A percentile compares a stretch with the other conserved stretches of the same genome.
phyloP scores from a whole-genome alignment of 2,888 invertebrate species.

The Marronus borbonicus region DNA sequence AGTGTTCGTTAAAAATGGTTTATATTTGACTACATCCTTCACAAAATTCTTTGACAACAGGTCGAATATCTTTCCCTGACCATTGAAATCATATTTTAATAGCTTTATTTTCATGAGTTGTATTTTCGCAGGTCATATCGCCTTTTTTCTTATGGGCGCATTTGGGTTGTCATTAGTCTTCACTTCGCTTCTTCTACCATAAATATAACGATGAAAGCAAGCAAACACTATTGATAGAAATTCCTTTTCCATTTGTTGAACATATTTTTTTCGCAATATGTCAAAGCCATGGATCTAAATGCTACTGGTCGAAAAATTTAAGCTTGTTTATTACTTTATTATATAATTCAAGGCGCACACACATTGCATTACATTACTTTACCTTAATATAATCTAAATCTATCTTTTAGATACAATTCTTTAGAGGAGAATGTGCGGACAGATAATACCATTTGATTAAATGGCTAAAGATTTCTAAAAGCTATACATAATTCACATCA shows the following conservation, averaged over 20 bases:
- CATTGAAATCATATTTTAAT: constrained; percentile 20
- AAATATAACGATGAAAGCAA: constrained; percentile 1
- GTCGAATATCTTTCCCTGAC: constrained; percentile 9
- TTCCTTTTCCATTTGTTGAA: constrained; percentile 13
- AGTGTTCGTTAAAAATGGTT: neutral
- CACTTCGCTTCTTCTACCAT: constrained; percentile 6
- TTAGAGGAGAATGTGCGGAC: no score
- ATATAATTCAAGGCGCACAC: no score
- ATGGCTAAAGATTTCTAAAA: no score
- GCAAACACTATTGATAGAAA: constrained; percentile 9
- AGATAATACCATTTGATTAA: no score
- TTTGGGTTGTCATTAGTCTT: constrained; percentile 5
- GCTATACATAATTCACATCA: no score
- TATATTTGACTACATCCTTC: neutral
- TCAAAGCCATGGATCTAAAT: neutral
- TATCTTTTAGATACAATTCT: no score
- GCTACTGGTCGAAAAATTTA: neutral
- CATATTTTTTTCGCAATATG: constrained; percentile 3
- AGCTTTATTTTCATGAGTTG: constrained; percentile 17
- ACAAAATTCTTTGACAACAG: neutral
- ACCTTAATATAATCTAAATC: no score
- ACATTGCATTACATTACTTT: no score
- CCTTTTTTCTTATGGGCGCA: constrained; percentile 6
- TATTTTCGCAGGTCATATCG: neutral
- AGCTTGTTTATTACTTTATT: no score